These are phyloP conservation scores for Notocelia uddmanniana DNA, from an alignment of 2,888 invertebrate genomes.

Conservation along the genomic window DNA sequence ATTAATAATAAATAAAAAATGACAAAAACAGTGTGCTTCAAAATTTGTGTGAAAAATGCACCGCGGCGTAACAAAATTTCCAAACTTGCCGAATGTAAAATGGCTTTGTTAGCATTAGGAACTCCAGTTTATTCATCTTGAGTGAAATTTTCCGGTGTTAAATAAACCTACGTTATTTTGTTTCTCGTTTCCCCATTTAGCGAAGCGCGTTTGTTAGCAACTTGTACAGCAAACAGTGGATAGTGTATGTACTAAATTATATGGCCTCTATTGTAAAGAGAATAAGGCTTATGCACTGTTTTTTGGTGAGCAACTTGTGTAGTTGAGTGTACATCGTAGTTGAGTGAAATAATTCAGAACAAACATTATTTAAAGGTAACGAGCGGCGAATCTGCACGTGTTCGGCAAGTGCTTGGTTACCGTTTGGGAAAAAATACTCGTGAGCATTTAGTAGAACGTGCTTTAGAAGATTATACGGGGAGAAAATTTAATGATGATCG, in stretches of 20 bases:
- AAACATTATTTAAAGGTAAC: constrained; percentile 18
- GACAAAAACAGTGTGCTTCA: neutral
- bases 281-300: neutral
- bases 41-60: constrained; percentile 1
- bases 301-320: neutral
- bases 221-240: neutral
- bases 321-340: neutral
- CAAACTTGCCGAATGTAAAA: constrained; percentile 47
- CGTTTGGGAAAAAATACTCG: neutral
- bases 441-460: neutral
- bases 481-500: neutral
- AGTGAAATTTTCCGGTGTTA: constrained; percentile 51
- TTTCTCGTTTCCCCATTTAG: constrained; percentile 47
- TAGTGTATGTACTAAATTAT: neutral
- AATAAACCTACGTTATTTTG: constrained; percentile 59
- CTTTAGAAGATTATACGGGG: neutral
- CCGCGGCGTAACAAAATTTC: constrained; percentile 12
- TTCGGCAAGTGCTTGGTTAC: neutral
- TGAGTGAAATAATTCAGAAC: constrained; percentile 21
- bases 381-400: neutral
- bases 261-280: neutral
- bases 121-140: constrained; percentile 48
- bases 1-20: too few species aligned
- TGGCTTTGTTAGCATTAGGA: constrained; percentile 46
- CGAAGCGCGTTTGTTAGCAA: constrained; percentile 2